A percentile compares a stretch with the other conserved stretches of the same genome.
These are phyloP conservation scores for Spisula subtruncata DNA, from an alignment of 2,888 invertebrate genomes.

Conservation along the genomic window DNA sequence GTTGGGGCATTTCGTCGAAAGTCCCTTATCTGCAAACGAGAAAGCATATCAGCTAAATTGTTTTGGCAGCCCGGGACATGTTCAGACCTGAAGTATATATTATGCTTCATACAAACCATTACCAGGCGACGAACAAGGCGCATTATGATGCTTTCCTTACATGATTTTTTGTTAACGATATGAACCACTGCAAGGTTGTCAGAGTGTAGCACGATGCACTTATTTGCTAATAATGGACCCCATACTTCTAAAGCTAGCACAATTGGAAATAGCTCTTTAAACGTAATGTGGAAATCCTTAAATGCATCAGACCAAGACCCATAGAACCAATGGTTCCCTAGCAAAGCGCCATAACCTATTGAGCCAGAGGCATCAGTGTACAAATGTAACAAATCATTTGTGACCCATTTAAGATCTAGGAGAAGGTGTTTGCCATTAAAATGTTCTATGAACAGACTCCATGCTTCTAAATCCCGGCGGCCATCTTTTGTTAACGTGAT, in stretches of 20 bases:
- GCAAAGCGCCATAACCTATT: not conserved
- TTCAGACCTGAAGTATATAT: constrained; percentile 51
- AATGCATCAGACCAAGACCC: constrained; percentile 30
- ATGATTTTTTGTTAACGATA: not conserved
- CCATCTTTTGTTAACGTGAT: constrained; percentile 44
- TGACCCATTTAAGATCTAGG: constrained; percentile 31
- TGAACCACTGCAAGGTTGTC: constrained; percentile 67
- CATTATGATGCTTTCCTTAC: not conserved
- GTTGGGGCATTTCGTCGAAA: not conserved
- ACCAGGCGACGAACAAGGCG: not conserved
- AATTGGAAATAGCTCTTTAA: constrained; percentile 57
- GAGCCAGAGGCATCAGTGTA: constrained; percentile 27
- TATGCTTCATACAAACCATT: constrained; percentile 24
- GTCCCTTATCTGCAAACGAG: constrained; percentile 61
- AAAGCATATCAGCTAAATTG: constrained; percentile 46
- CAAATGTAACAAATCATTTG: not conserved
- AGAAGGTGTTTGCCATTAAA: not conserved
- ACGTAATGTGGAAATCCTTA: constrained; percentile 32
- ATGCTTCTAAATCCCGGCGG: constrained; percentile 32
- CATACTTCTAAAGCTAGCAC: constrained; percentile 62
- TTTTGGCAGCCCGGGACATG: constrained; percentile 55
- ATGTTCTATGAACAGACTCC: constrained; percentile 41
- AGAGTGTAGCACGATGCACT: constrained; percentile 55
- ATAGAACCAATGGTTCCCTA: constrained; percentile 23
- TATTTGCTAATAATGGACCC: constrained; percentile 42